Conservation (phyloP, 2,797 vertebrate genomes). For the Urophycis tenuis region DNA sequence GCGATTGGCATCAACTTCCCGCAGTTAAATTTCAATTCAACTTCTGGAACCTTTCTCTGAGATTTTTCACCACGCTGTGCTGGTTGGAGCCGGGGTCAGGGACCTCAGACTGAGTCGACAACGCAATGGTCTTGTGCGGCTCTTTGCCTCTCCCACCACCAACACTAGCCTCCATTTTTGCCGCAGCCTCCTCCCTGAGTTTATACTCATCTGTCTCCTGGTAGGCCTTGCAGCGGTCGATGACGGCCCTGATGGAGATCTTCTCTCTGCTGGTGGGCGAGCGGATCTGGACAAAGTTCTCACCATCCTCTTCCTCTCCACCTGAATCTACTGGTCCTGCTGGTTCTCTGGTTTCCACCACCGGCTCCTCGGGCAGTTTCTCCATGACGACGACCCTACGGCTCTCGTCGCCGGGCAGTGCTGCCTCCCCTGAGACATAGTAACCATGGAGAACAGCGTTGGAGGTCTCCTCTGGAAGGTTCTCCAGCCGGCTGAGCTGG, state of each 20-base stretch:
- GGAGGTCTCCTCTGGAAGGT: conserved; percentile 27
- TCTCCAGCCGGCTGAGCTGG: conserved; percentile 33
- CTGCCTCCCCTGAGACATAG: conserved; percentile 61
- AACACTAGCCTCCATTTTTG: conserved; percentile 18
- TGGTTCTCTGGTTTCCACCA: background rate
- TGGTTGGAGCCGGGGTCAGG: conserved; percentile 24
- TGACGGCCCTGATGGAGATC: conserved; percentile 71
- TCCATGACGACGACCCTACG: conserved; percentile 74
- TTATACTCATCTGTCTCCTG: conserved; percentile 73
- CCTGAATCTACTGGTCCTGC: conserved; percentile 10
- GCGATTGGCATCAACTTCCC: background rate
- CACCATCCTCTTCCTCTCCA: conserved; percentile 34
- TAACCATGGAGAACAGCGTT: conserved; percentile 28
- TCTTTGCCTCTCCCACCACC: conserved; percentile 22
- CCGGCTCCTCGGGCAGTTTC: conserved; percentile 45
- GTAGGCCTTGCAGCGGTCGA: conserved; percentile 75
- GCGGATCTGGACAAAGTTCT: conserved; percentile 71
- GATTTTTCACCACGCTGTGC: conserved; percentile 57
- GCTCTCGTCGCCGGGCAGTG: conserved; percentile 47
- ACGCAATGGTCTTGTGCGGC: background rate
- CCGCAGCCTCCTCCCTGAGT: conserved; percentile 48
- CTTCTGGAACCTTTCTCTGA: conserved; percentile 66
- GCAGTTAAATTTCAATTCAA: conserved; percentile 38
- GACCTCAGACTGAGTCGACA: background rate
- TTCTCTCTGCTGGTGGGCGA: conserved; percentile 77